Evolutionary conservation across 2,113 vertebrate species (phyloP).

Genomic region (Rhinogobius similis): DNA sequence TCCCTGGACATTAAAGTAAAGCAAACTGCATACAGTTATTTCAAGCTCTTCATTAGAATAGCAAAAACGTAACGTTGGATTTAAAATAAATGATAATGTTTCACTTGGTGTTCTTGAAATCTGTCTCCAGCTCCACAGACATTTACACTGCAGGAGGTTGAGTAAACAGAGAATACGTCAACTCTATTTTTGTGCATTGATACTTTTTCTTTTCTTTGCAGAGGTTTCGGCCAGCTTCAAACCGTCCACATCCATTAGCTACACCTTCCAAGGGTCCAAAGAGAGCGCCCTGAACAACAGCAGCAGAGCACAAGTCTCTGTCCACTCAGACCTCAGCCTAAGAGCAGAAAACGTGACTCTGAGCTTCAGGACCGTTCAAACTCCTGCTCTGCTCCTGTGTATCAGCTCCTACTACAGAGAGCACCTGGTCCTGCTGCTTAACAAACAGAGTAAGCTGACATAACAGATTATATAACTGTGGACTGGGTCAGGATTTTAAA

Average conservation of each 20-base stretch:
- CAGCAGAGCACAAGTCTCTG: conserved; percentile 76
- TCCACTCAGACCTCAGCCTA: conserved; percentile 80
- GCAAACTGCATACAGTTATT: too few species aligned
- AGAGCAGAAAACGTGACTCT: conserved; percentile 81
- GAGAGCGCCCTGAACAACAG: conserved; percentile 78
- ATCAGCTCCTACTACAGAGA: conserved; percentile 84
- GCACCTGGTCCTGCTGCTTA: conserved; percentile 85
- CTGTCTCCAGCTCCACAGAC: neutral
- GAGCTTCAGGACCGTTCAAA: conserved; percentile 86
- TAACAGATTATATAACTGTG: neutral
- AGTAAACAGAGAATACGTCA: conserved; percentile 3
- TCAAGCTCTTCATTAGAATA: neutral
- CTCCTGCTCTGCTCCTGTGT: conserved; percentile 84
- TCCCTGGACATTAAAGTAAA: neutral
- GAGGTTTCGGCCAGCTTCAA: conserved; percentile 90
- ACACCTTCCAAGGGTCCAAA: conserved; percentile 82
- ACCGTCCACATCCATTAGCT: conserved; percentile 82
- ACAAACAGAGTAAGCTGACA: conserved; percentile 83
- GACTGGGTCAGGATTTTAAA: neutral
- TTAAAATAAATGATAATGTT: conserved; percentile 2
- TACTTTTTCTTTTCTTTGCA: conserved; percentile 63
- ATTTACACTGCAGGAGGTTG: neutral
- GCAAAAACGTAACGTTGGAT: neutral
- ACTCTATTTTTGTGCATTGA: neutral
- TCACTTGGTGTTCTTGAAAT: neutral